Evolutionary conservation across 2,113 vertebrate species (phyloP), one percentile per base, ranked within the genome.

Genomic region (Irena cyanogastra): DNA sequence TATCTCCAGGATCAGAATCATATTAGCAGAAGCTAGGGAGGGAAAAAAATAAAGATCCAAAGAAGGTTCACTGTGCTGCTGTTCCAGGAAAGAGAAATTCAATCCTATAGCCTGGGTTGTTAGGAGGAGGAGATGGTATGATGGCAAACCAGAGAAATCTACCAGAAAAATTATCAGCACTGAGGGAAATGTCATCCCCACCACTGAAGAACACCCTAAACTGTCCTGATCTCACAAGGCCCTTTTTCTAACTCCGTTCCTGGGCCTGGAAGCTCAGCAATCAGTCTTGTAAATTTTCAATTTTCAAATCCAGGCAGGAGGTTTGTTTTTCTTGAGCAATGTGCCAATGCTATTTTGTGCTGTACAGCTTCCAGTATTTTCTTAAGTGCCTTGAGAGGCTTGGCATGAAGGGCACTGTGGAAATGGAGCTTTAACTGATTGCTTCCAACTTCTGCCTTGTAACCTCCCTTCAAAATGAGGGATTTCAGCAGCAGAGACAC

Each of bases 291-390:
- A 88, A 64, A 70, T 65, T 80, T 83, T 63, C 84, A 77, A 70
- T 83, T 93, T 92, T 83, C 90, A 66, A 77, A 92, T 20, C 78
- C 14, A 95, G 66, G 75, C 93, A 95, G 75, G 63, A 75, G 68
- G 52, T 93, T 94, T 95, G 87, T 95, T 95, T 95, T 85, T 83
- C 93, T 70, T 54, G 79, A 94, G 79, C 16, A 10, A 60, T 0
- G 13, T 88, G 92, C 92, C 94, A 95, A 69, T 47, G 76, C 64
- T 93, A 49, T 78, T 95, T 77, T 19, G n/a, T 70, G 79, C 90
- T 94, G 96, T 83, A 74, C 71, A 88, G 85, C 78, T 95, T 95
- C 90, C 95, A 97, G 85, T 90, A 66, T 91, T 96, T 97, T 71
- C 87, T 82, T 83, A 93, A 95, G 96, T 88, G 91, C 79, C 63